These are phyloP conservation scores for Ischnura elegans DNA, from an alignment of 2,888 invertebrate species.

Conservation along the genomic window DNA sequence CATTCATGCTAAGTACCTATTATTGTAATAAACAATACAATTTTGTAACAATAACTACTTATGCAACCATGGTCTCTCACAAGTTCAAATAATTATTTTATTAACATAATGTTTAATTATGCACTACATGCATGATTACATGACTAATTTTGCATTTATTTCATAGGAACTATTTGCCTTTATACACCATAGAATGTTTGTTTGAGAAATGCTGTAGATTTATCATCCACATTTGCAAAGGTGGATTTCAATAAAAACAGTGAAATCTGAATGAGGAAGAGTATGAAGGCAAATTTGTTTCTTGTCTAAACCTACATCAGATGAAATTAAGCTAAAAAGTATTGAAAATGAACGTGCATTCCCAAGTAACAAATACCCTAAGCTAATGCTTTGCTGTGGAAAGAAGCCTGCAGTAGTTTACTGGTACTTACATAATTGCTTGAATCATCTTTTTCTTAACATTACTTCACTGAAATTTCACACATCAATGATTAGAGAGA, in stretches of 20 bases:
- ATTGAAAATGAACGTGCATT: not conserved
- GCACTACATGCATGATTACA: not conserved
- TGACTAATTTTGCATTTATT: not conserved
- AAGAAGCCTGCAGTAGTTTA: not conserved
- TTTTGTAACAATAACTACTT: not conserved
- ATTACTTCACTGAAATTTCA: not conserved
- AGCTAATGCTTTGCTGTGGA: constrained; percentile 15
- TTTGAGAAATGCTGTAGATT: not conserved
- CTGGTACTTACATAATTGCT: not conserved
- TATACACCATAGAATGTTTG: not conserved
- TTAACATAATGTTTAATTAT: not conserved
- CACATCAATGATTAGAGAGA: not conserved
- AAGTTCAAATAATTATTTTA: not conserved
- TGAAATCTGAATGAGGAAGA: too few relatives aligned
- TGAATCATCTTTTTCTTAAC: not conserved
- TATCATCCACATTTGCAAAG: not conserved
- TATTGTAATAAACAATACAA: too few relatives aligned
- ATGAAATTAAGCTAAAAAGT: not conserved
- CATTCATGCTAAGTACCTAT: too few relatives aligned
- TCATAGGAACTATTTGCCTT: not conserved
- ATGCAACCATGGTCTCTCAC: not conserved
- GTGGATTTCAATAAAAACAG: not conserved
- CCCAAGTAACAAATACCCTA: not conserved
- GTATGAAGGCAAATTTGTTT: too few relatives aligned
- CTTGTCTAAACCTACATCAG: too few relatives aligned